Base-by-base conservation (phyloP, 2,797 vertebrate species). In the Dendrocincla fuliginosa region DNA sequence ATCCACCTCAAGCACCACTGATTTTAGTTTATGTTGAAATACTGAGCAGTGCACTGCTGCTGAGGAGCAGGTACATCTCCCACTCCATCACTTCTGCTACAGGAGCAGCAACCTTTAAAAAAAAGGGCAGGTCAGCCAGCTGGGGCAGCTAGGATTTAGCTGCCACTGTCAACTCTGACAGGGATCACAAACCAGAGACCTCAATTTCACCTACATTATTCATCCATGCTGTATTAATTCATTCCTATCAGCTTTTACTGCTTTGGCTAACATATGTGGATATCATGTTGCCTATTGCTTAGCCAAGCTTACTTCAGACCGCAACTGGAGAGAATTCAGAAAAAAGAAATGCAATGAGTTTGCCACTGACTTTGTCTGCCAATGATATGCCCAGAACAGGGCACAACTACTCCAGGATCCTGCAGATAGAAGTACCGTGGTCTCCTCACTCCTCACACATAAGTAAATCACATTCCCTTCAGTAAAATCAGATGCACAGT, bases 231-330 rank as follows among this genome's bases (percentile, higher is more conserved):
- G 18, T 78, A 89, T 94, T 93, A 97, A 95, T 55, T 91, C 79
- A 20, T 90, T 95, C 79, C 91, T 90, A 69, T 59, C 28, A 18
- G 59, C 32, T 95, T 97, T 95, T 91, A 94, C 87, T 88, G 57
- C 76, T 88, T 95, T 78, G 83, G 76, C 69, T 93, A 93, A 75
- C 14, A 16, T 32, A 42, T 4, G 27, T 65, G 53, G 50, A 6
- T 95, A 90, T 95, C 85, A 44, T 30, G 71, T 91, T 87, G 79
- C 94, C 75, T 83, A 19, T 14, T 65, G 20, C 73, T 84, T 81
- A 86, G 80, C 65, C 61, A 86, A 81, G 35, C 46, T 71, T 78
- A 53, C 68, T 81, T 89, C 61, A 81, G 73, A 84, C 61, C 1
- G 0, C 82, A 93, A 41, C 14, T 18, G 13, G 39, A 91, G 59